A percentile compares a stretch with the other conserved stretches of the same genome.
Evolutionary conservation across 1,140 invertebrate species (phyloP).

Genomic region (Ostrea denselamellosa): DNA sequence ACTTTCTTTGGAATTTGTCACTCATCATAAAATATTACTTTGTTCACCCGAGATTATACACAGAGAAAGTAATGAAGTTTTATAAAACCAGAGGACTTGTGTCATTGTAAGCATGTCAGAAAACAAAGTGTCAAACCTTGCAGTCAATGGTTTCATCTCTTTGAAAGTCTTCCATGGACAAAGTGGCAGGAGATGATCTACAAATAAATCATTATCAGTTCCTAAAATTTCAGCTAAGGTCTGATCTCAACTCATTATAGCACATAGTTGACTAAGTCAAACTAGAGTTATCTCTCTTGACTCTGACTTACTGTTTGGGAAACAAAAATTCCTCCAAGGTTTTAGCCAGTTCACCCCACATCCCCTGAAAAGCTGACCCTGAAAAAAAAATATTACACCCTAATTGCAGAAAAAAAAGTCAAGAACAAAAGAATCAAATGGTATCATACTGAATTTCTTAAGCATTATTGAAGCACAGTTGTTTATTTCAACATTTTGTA

Average conservation of each 20-base stretch:
- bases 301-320: constrained; percentile 81
- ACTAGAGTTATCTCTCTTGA: not conserved
- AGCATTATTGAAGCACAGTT: too few species aligned
- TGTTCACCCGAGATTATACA: too few species aligned
- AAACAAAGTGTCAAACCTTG: constrained; percentile 73
- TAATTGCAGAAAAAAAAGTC: too few species aligned
- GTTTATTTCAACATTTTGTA: too few species aligned
- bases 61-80: too few species aligned
- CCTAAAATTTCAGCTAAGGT: not conserved
- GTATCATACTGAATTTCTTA: too few species aligned
- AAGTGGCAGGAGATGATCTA: constrained; percentile 82
- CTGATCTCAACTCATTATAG: not conserved
- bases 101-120: too few species aligned
- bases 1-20: too few species aligned
- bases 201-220: constrained; percentile 53
- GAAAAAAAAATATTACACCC: too few species aligned
- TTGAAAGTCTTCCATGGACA: constrained; percentile 89
- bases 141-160: constrained; percentile 92
- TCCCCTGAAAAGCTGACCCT: constrained; percentile 78
- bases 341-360: constrained; percentile 91
- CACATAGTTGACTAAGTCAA: not conserved
- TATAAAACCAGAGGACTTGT: too few species aligned
- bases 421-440: too few species aligned
- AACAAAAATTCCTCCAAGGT: constrained; percentile 95
- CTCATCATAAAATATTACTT: too few species aligned